phyloP scores from a whole-genome alignment of 1,140 invertebrate genomes.

The Zophobas atratus region DNA sequence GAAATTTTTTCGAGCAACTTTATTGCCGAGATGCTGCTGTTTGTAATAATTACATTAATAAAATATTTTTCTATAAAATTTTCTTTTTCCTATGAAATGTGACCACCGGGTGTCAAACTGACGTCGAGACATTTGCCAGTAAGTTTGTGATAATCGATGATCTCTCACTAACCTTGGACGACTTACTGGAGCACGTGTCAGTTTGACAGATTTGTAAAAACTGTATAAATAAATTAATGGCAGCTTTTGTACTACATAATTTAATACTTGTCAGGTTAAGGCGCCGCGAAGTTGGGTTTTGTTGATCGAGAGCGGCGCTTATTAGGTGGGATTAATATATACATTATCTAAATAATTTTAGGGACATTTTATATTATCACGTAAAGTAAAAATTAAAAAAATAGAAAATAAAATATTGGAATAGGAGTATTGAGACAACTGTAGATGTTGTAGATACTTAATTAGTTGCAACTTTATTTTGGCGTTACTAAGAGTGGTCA shows the following conservation, averaged over 20 bases:
- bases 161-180: constrained; percentile 28
- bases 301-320: neutral
- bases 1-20: constrained; percentile 1
- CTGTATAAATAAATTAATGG: neutral
- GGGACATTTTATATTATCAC: neutral
- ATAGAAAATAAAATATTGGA: neutral
- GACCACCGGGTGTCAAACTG: constrained; percentile 10
- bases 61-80: constrained; percentile 21
- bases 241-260: constrained; percentile 1
- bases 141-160: constrained; percentile 27
- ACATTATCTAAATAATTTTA: constrained; percentile 16
- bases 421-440: neutral
- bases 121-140: constrained; percentile 3
- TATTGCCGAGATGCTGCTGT: constrained; percentile 23
- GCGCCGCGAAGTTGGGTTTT: too few relatives aligned
- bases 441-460: constrained; percentile 18
- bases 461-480: constrained; percentile 13
- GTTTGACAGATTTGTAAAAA: neutral
- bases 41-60: constrained; percentile 32
- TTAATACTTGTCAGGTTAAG: too few relatives aligned
- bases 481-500: constrained; percentile 9
- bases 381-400: neutral
- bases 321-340: constrained; percentile 1
- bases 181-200: constrained; percentile 19
- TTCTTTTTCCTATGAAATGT: constrained; percentile 3